Conservation (phyloP, 53 echinoderm and acorn worm species). For the Antedon mediterranea region DNA sequence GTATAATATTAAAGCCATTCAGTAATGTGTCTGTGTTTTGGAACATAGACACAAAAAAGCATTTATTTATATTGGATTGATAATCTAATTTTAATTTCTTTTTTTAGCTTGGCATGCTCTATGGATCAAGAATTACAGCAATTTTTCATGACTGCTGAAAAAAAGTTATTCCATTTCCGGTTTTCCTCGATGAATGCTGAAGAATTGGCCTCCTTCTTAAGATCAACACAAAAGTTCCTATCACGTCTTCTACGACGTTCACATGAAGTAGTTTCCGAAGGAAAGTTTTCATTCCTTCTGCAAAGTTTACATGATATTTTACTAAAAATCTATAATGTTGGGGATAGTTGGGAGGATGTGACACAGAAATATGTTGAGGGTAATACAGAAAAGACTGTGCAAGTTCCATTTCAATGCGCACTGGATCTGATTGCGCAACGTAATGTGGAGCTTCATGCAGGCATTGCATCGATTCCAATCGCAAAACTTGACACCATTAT, state of each 20-base stretch:
- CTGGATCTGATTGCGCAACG: constrained; percentile 43
- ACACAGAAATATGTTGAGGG: constrained; percentile 57
- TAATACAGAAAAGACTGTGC: constrained; percentile 20
- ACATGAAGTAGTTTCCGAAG: background rate
- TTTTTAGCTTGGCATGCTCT: constrained; percentile 54
- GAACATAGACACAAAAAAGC: no score
- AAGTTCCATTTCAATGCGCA: constrained; percentile 72
- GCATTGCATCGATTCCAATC: constrained; percentile 44
- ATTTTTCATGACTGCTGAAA: constrained; percentile 59
- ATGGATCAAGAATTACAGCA: constrained; percentile 43
- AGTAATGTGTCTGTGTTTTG: no score
- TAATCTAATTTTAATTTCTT: background rate
- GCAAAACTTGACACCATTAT: constrained; percentile 49
- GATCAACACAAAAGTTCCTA: constrained; percentile 58
- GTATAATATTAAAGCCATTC: no score
- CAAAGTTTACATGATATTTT: background rate
- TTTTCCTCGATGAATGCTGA: constrained; percentile 58
- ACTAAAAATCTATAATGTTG: constrained; percentile 6
- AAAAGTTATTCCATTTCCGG: constrained; percentile 62
- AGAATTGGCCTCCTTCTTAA: constrained; percentile 49
- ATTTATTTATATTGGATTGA: no score
- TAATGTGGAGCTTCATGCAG: constrained; percentile 35
- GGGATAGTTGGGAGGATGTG: constrained; percentile 30
- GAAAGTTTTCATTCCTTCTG: background rate
- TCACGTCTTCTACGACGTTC: constrained; percentile 14